These are phyloP conservation scores for Phallusia fumigata DNA, from an alignment of 23 tunicate species.

Conservation along the genomic window DNA sequence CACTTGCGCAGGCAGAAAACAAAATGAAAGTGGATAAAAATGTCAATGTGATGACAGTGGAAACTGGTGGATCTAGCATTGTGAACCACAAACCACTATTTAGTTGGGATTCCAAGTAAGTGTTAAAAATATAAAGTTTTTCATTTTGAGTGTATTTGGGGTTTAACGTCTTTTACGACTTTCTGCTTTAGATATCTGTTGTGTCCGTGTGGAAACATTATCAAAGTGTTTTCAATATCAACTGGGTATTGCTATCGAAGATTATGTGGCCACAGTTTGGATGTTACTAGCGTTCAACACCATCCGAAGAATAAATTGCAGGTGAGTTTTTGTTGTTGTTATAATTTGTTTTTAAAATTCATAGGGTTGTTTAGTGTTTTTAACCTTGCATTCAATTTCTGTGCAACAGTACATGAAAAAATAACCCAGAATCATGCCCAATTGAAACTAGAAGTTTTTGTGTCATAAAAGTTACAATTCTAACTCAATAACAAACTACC, in stretches of 20 bases:
- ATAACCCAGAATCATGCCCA: no score
- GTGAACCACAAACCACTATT: constrained; percentile 34
- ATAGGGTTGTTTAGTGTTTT: no score
- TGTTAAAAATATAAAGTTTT: no score
- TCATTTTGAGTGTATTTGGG: not conserved
- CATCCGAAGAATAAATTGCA: constrained; percentile 77
- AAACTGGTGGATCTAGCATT: constrained; percentile 70
- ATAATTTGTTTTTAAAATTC: no score
- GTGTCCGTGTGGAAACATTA: constrained; percentile 69
- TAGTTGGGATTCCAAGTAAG: constrained; percentile 61
- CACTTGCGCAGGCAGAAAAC: no score
- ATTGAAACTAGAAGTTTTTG: no score
- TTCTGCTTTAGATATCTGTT: constrained; percentile 55
- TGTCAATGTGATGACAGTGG: not conserved
- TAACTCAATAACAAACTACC: no score
- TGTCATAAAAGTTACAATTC: no score
- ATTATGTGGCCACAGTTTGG: constrained; percentile 43
- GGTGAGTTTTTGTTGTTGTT: no score
- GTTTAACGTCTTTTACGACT: not conserved
- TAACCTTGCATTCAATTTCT: no score
- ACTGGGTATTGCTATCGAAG: constrained; percentile 77
- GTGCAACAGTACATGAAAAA: no score
- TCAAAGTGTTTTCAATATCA: constrained; percentile 67
- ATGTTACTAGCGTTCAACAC: constrained; percentile 55
- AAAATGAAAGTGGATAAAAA: not conserved